Evolutionary conservation across 2,113 vertebrate genomes (phyloP), one percentile per base, ranked within the genome.

Genomic region (Falcunculus frontatus): DNA sequence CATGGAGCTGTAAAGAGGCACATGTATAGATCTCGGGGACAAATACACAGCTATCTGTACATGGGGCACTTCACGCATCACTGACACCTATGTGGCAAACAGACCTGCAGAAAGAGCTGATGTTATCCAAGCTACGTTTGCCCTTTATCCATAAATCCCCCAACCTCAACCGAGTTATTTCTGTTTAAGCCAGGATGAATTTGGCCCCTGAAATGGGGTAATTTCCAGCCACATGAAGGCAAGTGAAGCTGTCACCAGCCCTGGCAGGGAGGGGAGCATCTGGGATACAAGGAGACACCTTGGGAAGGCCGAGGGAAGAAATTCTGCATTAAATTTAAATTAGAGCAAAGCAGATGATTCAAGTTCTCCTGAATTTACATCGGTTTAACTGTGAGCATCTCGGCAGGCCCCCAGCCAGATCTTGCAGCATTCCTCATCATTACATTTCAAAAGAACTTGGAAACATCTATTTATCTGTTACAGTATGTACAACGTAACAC

Each of bases 381-480:
- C 0, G 0, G 39, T 80, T 80, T 65, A 65, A 84, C 68, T 12
- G 49, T 1, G 11, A 84, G 70, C 53, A 49, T 60, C 82, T 79
- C 16, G 1, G 42, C 52, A 84, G 80, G 84, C 67, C 53, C 63
- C 52, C 37, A 78, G 86, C 57, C 81, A 82, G 73, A 60, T 76
- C 76, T n/a, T n/a, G 41, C 44, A 89, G 84, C 74, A n/a, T 73
- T 94, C 65, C 89, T 95, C 94, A 81, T 87, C 70, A 60, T 72
- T 78, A 67, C 57, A 26, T 89, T 89, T 93, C 87, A 89, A 89
- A 87, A 84, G 47, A 42, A 78, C 69, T 82, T 68, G 60, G 57
- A 89, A 96, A 80, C 89, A 90, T 86, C 83, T 78, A 90, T 95
- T 96, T 96, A 85, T 93, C 93, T 84, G 64, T 68, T 93, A 70